Conservation (phyloP, 2,797 vertebrate species). For the Erethizon dorsatum region DNA sequence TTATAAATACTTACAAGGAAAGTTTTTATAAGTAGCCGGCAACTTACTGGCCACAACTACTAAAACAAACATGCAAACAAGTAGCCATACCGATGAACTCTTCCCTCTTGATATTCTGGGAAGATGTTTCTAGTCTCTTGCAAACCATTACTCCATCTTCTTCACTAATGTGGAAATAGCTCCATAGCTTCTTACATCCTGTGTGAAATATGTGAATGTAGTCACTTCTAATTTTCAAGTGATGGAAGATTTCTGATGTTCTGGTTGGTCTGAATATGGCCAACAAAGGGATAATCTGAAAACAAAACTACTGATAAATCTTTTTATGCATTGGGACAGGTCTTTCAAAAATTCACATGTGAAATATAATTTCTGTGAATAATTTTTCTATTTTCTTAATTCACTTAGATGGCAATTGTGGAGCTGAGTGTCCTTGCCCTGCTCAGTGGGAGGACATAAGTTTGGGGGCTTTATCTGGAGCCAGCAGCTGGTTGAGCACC, state of each 20-base stretch:
- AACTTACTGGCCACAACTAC: neutral
- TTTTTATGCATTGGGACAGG: neutral
- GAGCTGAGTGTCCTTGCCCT: neutral
- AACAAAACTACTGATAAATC: neutral
- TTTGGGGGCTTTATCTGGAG: too few relatives aligned
- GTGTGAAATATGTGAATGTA: neutral
- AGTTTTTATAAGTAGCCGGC: neutral
- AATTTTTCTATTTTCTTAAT: neutral
- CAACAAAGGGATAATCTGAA: neutral
- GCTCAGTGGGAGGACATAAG: neutral
- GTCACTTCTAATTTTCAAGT: neutral
- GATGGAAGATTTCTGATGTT: neutral
- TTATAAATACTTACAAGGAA: neutral
- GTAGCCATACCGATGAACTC: too few relatives aligned
- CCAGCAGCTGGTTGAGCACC: neutral
- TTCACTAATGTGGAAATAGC: neutral
- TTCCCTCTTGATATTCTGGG: neutral
- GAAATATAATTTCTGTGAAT: neutral
- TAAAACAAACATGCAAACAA: neutral
- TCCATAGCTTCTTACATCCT: neutral
- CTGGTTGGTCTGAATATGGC: neutral
- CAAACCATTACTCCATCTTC: neutral
- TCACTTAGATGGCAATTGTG: neutral
- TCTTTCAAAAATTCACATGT: neutral
- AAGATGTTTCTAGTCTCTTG: neutral